phyloP scores from a whole-genome alignment of 2,113 vertebrate genomes.

The Lycocorax pyrrhopterus region DNA sequence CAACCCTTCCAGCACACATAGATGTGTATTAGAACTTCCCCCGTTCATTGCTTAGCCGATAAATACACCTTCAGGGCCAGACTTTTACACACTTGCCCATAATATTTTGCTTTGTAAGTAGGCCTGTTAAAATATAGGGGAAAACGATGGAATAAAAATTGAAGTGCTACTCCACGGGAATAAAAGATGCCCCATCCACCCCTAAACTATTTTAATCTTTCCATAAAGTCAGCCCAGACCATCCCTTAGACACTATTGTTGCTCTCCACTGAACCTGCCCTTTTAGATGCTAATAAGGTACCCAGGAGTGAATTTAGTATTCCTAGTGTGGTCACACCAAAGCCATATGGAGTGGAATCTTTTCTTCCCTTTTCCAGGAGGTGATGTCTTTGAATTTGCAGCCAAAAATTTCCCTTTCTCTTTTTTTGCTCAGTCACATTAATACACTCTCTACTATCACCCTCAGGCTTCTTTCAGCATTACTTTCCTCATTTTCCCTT shows the following conservation, averaged over 20 bases:
- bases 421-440: neutral
- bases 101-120: conserved; percentile 3
- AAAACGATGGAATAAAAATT: conserved; percentile 5
- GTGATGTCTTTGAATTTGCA: conserved; percentile 49
- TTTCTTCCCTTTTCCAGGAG: conserved; percentile 53
- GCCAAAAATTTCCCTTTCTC: conserved; percentile 48
- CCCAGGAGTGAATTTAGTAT: conserved; percentile 59
- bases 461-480: conserved; percentile 50
- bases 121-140: neutral
- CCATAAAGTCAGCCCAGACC: conserved; percentile 46
- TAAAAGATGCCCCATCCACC: conserved; percentile 43
- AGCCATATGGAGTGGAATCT: conserved; percentile 35
- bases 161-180: neutral
- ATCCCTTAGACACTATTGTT: conserved; percentile 39
- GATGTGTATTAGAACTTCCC: neutral
- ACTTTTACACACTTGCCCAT: neutral
- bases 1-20: neutral
- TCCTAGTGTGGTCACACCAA: conserved; percentile 58
- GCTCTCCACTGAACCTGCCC: conserved; percentile 57
- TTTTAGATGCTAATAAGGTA: conserved; percentile 59
- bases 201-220: conserved; percentile 60
- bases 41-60: neutral
- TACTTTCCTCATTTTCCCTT: conserved; percentile 47
- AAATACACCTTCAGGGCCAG: neutral
- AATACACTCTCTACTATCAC: conserved; percentile 34